Percentiles rank a stretch among this genome's conserved stretches.
Conservation (phyloP, 2,113 vertebrate species). For the Colossoma macropomum region DNA sequence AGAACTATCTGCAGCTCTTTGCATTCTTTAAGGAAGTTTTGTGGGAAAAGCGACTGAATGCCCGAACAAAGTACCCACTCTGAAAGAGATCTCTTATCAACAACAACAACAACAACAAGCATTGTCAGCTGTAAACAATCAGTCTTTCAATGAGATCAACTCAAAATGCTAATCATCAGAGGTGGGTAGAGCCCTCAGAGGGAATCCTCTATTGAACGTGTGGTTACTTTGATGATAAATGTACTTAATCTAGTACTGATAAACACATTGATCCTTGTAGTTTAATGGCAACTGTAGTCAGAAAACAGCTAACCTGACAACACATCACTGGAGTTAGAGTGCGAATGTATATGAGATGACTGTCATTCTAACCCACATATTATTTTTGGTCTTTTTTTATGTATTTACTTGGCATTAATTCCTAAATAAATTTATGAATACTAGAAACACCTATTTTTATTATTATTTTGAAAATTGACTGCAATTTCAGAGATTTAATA, state of each 20-base stretch:
- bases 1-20: constrained; percentile 37
- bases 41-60: constrained; percentile 46
- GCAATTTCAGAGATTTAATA: too few relatives aligned
- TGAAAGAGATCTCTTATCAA: constrained; percentile 55
- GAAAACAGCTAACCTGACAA: not conserved
- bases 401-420: not conserved
- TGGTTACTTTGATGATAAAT: not conserved
- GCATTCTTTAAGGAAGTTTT: constrained; percentile 46
- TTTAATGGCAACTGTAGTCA: not conserved
- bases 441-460: too few relatives aligned
- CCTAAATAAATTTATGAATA: too few relatives aligned
- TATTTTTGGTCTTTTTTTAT: not conserved
- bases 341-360: not conserved
- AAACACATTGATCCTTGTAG: not conserved
- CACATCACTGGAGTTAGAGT: not conserved
- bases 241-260: not conserved
- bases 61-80: constrained; percentile 45
- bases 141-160: constrained; percentile 7
- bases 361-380: not conserved
- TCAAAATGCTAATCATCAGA: constrained; percentile 19
- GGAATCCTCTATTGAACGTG: not conserved
- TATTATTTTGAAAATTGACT: too few relatives aligned
- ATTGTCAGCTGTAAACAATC: constrained; percentile 29
- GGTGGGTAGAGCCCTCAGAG: not conserved
- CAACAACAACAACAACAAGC: constrained; percentile 30